Evolutionary conservation across 2,113 vertebrate genomes (phyloP).

Genomic region (Onychorhynchus coronatus): DNA sequence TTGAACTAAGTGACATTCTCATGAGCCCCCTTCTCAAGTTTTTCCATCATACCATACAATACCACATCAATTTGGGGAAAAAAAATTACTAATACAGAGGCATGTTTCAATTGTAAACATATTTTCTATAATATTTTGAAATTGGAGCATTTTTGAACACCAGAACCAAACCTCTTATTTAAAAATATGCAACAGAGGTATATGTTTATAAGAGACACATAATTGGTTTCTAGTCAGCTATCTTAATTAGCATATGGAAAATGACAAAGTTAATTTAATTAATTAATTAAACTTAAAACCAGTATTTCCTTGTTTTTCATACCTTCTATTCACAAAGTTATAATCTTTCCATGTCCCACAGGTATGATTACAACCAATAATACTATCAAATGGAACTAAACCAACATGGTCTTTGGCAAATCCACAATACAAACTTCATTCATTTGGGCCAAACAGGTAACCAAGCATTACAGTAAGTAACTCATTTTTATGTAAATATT

Average conservation of each 20-base stretch:
- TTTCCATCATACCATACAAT: not conserved
- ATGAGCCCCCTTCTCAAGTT: not conserved
- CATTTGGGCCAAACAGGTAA: not conserved
- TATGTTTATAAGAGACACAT: not conserved
- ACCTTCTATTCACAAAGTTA: not conserved
- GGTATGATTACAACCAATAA: not conserved
- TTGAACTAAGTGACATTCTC: not conserved
- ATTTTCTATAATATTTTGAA: not conserved
- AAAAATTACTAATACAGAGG: not conserved
- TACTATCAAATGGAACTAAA: not conserved
- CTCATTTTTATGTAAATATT: not conserved
- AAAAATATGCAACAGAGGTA: not conserved
- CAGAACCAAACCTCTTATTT: not conserved
- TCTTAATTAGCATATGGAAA: not conserved
- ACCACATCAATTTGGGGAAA: not conserved
- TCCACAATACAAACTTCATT: not conserved
- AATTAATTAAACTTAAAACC: not conserved
- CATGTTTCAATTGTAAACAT: not conserved
- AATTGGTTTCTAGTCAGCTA: not conserved
- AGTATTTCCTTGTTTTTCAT: not conserved
- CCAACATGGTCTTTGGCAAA: not conserved
- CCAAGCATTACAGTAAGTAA: not conserved
- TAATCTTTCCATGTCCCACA: not conserved
- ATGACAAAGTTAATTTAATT: too few species aligned
- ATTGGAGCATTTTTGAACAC: not conserved